These are phyloP conservation scores for Tromatobia lineatoria DNA, from an alignment of 2,888 invertebrate genomes.

Conservation along the genomic window DNA sequence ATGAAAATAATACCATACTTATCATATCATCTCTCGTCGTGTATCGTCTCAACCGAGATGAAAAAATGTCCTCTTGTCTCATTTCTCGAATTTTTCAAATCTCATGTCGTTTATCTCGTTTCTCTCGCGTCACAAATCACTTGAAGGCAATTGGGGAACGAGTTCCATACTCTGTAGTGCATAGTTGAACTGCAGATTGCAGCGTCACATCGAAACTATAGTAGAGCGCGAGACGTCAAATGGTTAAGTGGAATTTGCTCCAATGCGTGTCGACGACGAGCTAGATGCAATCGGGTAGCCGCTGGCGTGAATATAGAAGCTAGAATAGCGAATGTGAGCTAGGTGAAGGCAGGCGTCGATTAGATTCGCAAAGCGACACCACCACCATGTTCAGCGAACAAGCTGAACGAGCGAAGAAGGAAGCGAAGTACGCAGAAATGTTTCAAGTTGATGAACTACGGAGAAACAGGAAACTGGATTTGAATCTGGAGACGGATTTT, in stretches of 20 bases:
- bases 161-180: conserved; percentile 21
- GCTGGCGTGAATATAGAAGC: conserved; percentile 45
- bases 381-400: too few relatives aligned
- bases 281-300: conserved; percentile 34
- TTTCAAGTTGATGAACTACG: neutral
- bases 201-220: conserved; percentile 44
- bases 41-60: too few relatives aligned
- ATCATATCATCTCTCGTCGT: too few relatives aligned
- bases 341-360: conserved; percentile 44
- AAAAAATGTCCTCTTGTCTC: neutral
- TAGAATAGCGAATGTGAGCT: neutral
- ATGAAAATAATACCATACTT: too few relatives aligned
- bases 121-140: neutral
- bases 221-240: conserved; percentile 58
- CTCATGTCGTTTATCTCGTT: neutral
- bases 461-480: neutral
- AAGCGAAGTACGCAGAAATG: neutral
- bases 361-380: conserved; percentile 62
- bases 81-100: neutral
- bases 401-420: neutral
- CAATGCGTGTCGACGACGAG: conserved; percentile 41
- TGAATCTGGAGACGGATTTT: neutral
- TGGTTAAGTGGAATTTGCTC: conserved; percentile 60
- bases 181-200: conserved; percentile 37
- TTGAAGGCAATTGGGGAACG: conserved; percentile 41